phyloP scores from a whole-genome alignment of 2,113 vertebrate genomes.

The Falco punctatus region DNA sequence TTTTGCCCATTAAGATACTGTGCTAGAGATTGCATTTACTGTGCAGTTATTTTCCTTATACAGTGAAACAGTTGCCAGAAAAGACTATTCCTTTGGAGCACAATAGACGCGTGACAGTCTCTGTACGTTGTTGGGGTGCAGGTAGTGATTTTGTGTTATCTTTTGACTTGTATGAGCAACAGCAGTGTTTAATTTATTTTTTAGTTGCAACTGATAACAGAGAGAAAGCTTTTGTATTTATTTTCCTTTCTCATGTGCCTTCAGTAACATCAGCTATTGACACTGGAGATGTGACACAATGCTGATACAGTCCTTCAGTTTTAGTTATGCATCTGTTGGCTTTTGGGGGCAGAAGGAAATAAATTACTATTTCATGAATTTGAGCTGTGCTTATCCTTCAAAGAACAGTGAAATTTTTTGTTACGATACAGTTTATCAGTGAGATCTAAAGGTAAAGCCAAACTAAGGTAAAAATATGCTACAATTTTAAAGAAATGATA shows the following conservation, averaged over 20 bases:
- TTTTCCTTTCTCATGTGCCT: background rate
- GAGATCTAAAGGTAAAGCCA: background rate
- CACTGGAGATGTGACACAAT: fast-evolving
- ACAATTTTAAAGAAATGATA: background rate
- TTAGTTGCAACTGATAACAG: background rate
- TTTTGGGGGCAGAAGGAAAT: background rate
- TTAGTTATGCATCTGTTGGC: background rate
- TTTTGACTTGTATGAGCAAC: background rate
- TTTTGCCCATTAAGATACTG: background rate
- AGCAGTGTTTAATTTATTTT: background rate
- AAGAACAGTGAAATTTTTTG: background rate
- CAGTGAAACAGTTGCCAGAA: background rate
- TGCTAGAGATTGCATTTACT: background rate
- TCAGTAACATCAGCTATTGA: background rate
- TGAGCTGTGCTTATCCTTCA: background rate
- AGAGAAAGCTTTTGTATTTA: background rate
- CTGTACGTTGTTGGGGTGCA: background rate
- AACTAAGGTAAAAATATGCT: background rate
- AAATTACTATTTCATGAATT: background rate
- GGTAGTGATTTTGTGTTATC: background rate
- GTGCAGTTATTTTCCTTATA: background rate
- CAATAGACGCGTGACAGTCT: background rate
- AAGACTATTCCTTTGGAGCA: background rate
- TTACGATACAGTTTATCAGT: background rate
- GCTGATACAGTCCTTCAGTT: background rate